phyloP scores from a whole-genome alignment of 2,113 vertebrate species.

The Gnathonemus longibarbis region DNA sequence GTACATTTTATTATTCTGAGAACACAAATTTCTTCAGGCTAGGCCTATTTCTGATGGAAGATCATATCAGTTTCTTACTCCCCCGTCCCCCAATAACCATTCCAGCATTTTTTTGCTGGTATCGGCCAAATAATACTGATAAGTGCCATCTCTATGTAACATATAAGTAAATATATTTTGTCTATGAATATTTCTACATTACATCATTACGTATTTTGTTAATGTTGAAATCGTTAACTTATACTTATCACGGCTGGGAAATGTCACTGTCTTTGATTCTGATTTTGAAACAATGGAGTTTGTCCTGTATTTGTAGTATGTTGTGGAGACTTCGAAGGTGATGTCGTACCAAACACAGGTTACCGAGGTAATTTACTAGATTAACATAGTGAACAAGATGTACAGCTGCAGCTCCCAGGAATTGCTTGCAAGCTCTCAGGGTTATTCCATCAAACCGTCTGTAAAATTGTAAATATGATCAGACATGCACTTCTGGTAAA shows the following conservation, averaged over 20 bases:
- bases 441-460: slow-evolving; percentile 14
- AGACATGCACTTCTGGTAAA: neutral
- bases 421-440: slow-evolving; percentile 29
- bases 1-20: slow-evolving; percentile 35
- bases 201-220: neutral
- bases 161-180: neutral
- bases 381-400: slow-evolving; percentile 18
- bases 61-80: neutral
- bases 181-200: neutral
- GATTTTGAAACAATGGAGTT: slow-evolving; percentile 45
- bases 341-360: slow-evolving; percentile 57
- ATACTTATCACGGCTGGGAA: slow-evolving; percentile 51
- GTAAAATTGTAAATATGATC: neutral
- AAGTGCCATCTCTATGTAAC: neutral
- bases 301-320: slow-evolving; percentile 69
- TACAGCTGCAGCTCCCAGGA: slow-evolving; percentile 21
- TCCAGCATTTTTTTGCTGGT: neutral
- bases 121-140: neutral
- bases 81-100: neutral
- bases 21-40: neutral
- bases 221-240: neutral
- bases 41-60: neutral
- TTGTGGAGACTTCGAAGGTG: slow-evolving; percentile 67
- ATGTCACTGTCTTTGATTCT: neutral
- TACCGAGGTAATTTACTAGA: slow-evolving; percentile 66